Conservation (phyloP, 2,797 vertebrate genomes). For the Sebastes hubbsi region DNA sequence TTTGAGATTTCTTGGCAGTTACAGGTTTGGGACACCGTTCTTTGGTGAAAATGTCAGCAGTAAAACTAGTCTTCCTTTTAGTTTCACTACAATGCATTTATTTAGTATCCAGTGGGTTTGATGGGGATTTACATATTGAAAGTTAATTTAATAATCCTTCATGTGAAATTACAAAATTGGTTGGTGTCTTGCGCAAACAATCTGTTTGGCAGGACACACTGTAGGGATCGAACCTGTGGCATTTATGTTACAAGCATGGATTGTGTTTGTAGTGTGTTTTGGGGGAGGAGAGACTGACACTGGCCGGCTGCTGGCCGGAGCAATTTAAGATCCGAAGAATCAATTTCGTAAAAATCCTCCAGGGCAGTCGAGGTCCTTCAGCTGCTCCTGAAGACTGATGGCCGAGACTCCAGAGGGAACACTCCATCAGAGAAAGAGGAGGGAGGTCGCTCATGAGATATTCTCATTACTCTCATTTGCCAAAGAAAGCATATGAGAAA, state of each 20-base stretch:
- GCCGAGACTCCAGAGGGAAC: slow-evolving; percentile 38
- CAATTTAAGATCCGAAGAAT: slow-evolving; percentile 53
- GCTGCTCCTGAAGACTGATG: slow-evolving; percentile 58
- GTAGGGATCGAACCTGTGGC: neutral
- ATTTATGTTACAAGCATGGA: neutral
- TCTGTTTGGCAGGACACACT: neutral
- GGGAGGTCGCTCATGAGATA: neutral
- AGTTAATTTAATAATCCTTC: neutral
- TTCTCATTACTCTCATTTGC: slow-evolving; percentile 44
- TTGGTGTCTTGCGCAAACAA: neutral
- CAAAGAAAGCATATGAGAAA: slow-evolving; percentile 30
- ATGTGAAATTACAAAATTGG: too few species aligned
- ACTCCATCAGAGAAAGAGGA: slow-evolving; percentile 39
- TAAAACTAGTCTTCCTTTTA: neutral
- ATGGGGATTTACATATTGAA: too few species aligned
- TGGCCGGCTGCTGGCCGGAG: slow-evolving; percentile 23
- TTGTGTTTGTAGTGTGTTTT: neutral
- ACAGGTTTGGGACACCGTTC: neutral
- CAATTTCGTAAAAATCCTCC: slow-evolving; percentile 58
- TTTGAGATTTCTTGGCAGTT: neutral
- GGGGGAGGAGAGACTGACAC: neutral
- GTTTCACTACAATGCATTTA: neutral
- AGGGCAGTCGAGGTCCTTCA: slow-evolving; percentile 52
- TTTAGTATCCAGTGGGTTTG: neutral
- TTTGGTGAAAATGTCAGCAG: neutral